Evolutionary conservation across 2,888 invertebrate species (phyloP).

Genomic region (Enchytraeus crypticus): DNA sequence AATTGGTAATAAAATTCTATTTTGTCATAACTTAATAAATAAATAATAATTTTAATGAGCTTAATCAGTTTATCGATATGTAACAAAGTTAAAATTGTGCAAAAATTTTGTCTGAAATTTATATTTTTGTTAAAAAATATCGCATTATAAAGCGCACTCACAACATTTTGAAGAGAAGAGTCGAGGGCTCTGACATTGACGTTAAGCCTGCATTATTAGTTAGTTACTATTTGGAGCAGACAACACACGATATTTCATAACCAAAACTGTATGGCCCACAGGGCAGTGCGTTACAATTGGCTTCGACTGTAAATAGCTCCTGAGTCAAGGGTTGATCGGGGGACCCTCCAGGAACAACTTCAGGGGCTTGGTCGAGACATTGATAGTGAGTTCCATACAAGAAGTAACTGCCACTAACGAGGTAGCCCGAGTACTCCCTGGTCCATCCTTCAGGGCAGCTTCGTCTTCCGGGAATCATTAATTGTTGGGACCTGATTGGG

Average conservation of each 20-base stretch:
- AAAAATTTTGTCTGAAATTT: too few relatives aligned
- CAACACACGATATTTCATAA: background rate
- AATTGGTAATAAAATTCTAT: too few relatives aligned
- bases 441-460: slow-evolving; percentile 27
- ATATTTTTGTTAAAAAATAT: too few relatives aligned
- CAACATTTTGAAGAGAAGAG: too few relatives aligned
- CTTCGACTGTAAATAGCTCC: too few relatives aligned
- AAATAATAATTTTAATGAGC: too few relatives aligned
- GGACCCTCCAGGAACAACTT: background rate
- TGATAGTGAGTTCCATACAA: background rate
- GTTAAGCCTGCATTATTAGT: too few relatives aligned
- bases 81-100: too few relatives aligned
- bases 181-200: too few relatives aligned
- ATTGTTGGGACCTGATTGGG: background rate
- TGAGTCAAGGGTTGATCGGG: background rate
- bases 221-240: background rate
- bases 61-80: too few relatives aligned
- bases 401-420: slow-evolving; percentile 16
- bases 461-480: slow-evolving; percentile 25
- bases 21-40: too few relatives aligned
- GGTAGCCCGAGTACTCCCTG: slow-evolving; percentile 27
- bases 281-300: background rate
- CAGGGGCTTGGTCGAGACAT: background rate
- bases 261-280: background rate
- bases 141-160: too few relatives aligned